Evolutionary conservation across 2,888 invertebrate species (phyloP), one percentile per base, ranked within the genome.

Genomic region (Eupithecia subfuscata): DNA sequence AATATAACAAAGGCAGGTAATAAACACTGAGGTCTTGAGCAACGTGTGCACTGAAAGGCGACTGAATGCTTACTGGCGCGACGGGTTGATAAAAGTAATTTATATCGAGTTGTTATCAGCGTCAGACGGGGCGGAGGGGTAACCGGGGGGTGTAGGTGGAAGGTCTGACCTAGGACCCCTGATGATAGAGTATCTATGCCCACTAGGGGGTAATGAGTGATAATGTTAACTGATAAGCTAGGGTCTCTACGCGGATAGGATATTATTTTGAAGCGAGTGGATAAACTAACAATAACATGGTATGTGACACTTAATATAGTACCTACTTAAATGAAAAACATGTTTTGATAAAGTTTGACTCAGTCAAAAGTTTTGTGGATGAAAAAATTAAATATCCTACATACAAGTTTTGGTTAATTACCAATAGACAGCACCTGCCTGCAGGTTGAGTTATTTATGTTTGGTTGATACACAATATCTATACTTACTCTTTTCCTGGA

Each of bases 131-230:
- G 83, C 83, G 82, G 85, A 85, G 87, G 84, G 86, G 69, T 64
- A 25, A 75, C 81, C 85, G 84, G 87, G 86, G 83, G 86, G 84
- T 79, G 79, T 83, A 85, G 88, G 87, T 86, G 87, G 82, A 84
- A 89, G 92, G 92, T 93, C 82, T 80, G 84, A 84, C 84, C 85
- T 84, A 81, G 82, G 84, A 90, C 90, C 90, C 86, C 81, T 78
- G 75, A 78, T 76, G 93, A 94, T 94, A 92, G 76, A 81, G 84
- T 90, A 91, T 91, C 91, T 7, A 11, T 83, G 87, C 89, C 87
- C 88, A 85, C 93, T 87, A 92, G 94, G 94, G 94, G 94, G 94
- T 95, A 94, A 89, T 81, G 87, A 89, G 86, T 60, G 60, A 60
- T 60, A 60, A 60, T 12, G 14, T 25, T 25, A 60, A 60, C 60